Evolutionary conservation across 2,113 vertebrate species (phyloP).

Genomic region (Eurypyga helias): DNA sequence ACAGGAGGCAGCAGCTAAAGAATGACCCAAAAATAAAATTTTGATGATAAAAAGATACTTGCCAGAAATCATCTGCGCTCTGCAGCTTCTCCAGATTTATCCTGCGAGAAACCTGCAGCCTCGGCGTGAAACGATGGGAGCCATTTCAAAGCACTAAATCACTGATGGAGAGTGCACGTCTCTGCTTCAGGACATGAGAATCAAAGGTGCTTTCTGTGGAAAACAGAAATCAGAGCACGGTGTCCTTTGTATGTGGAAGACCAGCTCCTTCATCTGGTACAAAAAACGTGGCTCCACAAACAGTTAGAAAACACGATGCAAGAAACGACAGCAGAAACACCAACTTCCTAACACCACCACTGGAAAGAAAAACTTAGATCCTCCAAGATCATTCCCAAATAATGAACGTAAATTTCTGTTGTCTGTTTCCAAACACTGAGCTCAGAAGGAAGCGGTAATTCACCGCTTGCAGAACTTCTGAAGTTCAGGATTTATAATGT

Average conservation of each 20-base stretch:
- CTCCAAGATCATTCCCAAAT: not conserved
- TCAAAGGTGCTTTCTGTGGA: not conserved
- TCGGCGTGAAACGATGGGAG: not conserved
- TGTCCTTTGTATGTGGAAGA: not conserved
- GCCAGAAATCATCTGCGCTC: conserved; percentile 21
- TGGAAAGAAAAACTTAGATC: not conserved
- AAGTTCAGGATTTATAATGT: not conserved
- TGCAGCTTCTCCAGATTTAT: not conserved
- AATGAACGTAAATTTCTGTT: not conserved
- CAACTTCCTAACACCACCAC: not conserved
- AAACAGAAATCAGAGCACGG: not conserved
- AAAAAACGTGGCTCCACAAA: not conserved
- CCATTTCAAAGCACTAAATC: not conserved
- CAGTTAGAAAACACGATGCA: not conserved
- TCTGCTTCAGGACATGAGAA: not conserved
- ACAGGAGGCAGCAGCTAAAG: conserved; percentile 35
- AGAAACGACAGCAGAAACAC: not conserved
- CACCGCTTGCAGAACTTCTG: not conserved
- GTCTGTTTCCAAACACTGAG: not conserved
- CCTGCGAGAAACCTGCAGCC: not conserved
- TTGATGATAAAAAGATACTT: conserved; percentile 21
- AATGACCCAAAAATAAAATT: conserved; percentile 51
- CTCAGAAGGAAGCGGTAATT: not conserved
- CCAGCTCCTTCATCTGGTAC: not conserved
- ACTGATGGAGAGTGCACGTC: not conserved